Evolutionary conservation across 2,113 vertebrate species (phyloP), one percentile per base, ranked within the genome.

Genomic region (Lagopus leucura): DNA sequence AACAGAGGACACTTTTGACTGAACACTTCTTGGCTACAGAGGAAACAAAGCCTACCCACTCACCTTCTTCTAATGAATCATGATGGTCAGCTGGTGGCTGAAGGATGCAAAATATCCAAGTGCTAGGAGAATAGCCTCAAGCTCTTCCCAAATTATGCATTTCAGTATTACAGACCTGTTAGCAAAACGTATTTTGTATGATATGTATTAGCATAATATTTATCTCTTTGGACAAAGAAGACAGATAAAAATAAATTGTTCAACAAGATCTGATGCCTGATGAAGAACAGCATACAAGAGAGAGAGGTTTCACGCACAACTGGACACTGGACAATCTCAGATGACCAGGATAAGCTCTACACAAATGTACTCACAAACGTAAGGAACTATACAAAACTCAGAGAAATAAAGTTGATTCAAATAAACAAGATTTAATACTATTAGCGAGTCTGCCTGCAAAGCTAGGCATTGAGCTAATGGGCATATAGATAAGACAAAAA

Each of bases 91-190:
- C 71, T 95, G 66, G 80, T 86, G 86, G 78, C 83, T 94, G 57
- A 96, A 89, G 54, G 77, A 93, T 89, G 52, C 34, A 92, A 93
- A 88, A 82, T 32, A 92, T 67, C 83, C 88, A 65, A 86, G 22
- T 15, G 10, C 52, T n/a, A 66, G 82, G 93, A 91, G 89, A 95
- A 97, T 47, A 92, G 95, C 78, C 88, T 50, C 38, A 90, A 93
- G 83, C 72, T 95, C 94, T 91, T 91, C 71, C 91, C 88, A 95
- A 94, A 96, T 93, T 69, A 94, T 38, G 47, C 30, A 13, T 66
- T 89, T 95, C 6, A 36, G 70, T 93, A 86, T 94, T 91, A 95
- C 80, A 96, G 81, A 91, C 71, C 82, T 93, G 86, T 87, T 92
- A 91, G 73, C 69, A 94, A 97, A 96, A 94, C 6, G 69, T 30